phyloP scores from a whole-genome alignment of 2,888 invertebrate genomes.

The Eremobia ochroleuca region DNA sequence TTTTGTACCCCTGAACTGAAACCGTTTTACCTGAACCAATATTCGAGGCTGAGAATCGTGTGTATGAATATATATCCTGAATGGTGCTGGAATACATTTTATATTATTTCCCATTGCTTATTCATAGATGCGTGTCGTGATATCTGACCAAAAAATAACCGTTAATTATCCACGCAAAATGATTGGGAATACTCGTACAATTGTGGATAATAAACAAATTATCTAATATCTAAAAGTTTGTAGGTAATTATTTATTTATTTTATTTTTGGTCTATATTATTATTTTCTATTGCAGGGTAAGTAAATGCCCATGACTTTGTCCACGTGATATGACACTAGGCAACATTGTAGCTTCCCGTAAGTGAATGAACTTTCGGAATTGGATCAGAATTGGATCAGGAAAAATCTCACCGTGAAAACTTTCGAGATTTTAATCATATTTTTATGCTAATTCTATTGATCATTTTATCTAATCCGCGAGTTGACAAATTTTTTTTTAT shows the following conservation, averaged over 20 bases:
- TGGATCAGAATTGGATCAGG: too few species aligned
- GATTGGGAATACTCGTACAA: too few species aligned
- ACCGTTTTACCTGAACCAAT: constrained; percentile 79
- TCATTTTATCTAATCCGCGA: too few species aligned
- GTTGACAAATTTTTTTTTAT: too few species aligned
- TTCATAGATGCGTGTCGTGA: background rate
- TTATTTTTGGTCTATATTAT: too few species aligned
- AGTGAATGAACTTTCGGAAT: background rate
- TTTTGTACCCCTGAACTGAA: constrained; percentile 76
- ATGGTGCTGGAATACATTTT: constrained; percentile 19
- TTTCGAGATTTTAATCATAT: too few species aligned
- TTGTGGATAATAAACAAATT: background rate
- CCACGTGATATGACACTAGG: background rate
- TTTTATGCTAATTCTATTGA: too few species aligned
- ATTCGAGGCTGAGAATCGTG: constrained; percentile 60
- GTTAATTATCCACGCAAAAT: background rate
- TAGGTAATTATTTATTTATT: too few species aligned
- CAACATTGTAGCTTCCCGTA: background rate
- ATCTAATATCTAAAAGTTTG: too few species aligned
- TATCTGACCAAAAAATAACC: background rate
- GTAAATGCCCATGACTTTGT: background rate
- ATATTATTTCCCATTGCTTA: constrained; percentile 15
- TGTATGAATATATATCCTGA: constrained; percentile 7
- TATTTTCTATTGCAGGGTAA: too few species aligned
- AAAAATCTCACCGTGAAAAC: too few species aligned